Base-by-base conservation (phyloP, 2,113 vertebrate species). In the Larimichthys polyactis region DNA sequence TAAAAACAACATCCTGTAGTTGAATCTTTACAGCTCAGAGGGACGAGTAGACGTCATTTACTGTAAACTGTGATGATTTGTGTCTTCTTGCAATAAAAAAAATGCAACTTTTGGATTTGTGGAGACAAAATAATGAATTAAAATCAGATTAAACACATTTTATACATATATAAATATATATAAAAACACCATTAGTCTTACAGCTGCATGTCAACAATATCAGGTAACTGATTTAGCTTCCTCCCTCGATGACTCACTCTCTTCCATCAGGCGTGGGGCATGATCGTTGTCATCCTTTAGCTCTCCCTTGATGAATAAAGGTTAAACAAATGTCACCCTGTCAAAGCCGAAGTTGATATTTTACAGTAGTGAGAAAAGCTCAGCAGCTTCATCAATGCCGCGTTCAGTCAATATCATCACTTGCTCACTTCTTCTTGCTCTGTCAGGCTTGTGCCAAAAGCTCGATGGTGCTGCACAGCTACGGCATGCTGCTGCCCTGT, bases 401-500 rank as follows among this genome's bases (percentile, higher is more conserved):
- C 32, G 8, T 71, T 24, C 44, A 22, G 11, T 51, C 12, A 16
- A 22, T 43, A 9, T 77, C 69, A 22, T 75, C 57, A 57, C 11
- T 22, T 0, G 0, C 70, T 84, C 12, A 19, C 24, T 36, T 51
- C 43, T 68, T 69, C 29, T 1, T 27, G 0, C 43, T 20, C 54
- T 2, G 17, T 1, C 82, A 99, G 98, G 98, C 97, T 22, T 99
- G 98, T 58, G 84, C 95, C 88, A 96, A 96, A 11, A 95, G 95
- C 77, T 94, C 96, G 43, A 97, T 96, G 96, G 92, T 95, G 81
- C 93, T 99, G 64, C 96, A 98, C 91, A 97, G 96, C 91, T 99
- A 98, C 0, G 98, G 98, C 67, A 99, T 99, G 97, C 94, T 99
- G 89, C 95, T 98, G 69, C 98, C 98, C 70, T 99, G 98, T 0